Percentiles rank a stretch among this genome's conserved stretches.
phyloP scores from a whole-genome alignment of 1,140 invertebrate species.

The Drosophila nannoptera region DNA sequence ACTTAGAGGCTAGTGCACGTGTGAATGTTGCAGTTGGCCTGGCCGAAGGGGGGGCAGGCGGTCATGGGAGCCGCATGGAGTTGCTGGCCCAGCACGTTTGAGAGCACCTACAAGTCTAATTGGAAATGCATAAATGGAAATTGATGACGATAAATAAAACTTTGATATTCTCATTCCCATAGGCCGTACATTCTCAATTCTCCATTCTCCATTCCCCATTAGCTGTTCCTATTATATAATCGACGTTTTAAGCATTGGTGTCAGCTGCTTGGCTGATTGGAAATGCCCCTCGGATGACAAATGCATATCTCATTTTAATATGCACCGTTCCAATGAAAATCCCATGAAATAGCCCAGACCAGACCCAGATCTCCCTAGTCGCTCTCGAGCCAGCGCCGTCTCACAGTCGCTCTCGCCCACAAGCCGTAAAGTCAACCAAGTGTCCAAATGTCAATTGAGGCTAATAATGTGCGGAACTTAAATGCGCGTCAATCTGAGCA shows the following conservation, averaged over 20 bases:
- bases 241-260: neutral
- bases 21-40: conserved; percentile 48
- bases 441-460: conserved; percentile 42
- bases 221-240: neutral
- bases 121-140: conserved; percentile 70
- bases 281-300: neutral
- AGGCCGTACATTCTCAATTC: neutral
- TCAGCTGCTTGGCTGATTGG: neutral
- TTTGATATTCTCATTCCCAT: conserved; percentile 36
- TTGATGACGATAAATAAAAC: conserved; percentile 62
- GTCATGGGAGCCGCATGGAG: conserved; percentile 1
- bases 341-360: conserved; percentile 4
- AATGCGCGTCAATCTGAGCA: conserved; percentile 59
- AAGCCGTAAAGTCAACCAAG: conserved; percentile 16
- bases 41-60: conserved; percentile 2
- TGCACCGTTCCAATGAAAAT: neutral
- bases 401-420: neutral
- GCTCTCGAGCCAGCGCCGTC: neutral
- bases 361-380: neutral
- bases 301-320: neutral
- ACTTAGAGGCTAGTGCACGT: conserved; percentile 49
- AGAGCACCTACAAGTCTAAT: conserved; percentile 57
- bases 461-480: conserved; percentile 40
- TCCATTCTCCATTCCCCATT: conserved; percentile 1
- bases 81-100: conserved; percentile 9